These are phyloP conservation scores for Trachythela sp. DNA, from an alignment of 64 coral and sea anemone species.

Conservation along the genomic window DNA sequence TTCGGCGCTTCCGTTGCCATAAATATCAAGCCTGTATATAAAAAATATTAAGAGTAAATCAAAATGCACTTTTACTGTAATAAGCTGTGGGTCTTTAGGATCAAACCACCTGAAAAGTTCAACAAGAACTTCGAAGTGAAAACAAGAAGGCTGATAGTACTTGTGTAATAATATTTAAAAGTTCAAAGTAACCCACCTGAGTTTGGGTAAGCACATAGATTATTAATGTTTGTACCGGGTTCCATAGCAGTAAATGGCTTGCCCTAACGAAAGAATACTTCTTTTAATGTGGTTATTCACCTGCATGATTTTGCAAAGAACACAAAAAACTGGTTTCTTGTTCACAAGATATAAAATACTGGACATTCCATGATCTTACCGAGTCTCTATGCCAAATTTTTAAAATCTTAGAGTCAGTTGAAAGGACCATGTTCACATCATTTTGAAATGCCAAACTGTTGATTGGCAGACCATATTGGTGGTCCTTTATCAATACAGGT, in stretches of 20 bases:
- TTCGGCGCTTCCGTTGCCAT: slow-evolving; percentile 93
- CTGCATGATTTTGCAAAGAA: background rate
- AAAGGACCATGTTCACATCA: slow-evolving; percentile 74
- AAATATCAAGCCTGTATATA: slow-evolving; percentile 73
- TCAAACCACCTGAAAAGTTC: no score
- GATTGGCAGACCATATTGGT: slow-evolving; percentile 97
- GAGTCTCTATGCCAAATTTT: slow-evolving; percentile 97
- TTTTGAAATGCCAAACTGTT: slow-evolving; percentile 87
- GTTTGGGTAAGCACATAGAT: slow-evolving; percentile 74
- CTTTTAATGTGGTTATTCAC: background rate
- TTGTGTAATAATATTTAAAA: no score
- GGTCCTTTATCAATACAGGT: slow-evolving; percentile 83
- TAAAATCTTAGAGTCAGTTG: slow-evolving; percentile 83
- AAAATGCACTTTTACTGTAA: background rate
- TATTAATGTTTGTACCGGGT: slow-evolving; percentile 82
- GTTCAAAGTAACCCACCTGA: slow-evolving; percentile 46
- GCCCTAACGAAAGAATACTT: slow-evolving; percentile 41
- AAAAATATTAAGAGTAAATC: background rate
- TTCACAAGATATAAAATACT: no score
- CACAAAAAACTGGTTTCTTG: no score
- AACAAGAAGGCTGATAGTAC: no score
- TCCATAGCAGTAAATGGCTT: slow-evolving; percentile 93
- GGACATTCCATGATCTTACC: no score
- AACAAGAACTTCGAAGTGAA: no score
- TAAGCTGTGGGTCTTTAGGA: no score